Conservation (phyloP, 2,113 vertebrate species). For the Gasterosteus aculeatus region DNA sequence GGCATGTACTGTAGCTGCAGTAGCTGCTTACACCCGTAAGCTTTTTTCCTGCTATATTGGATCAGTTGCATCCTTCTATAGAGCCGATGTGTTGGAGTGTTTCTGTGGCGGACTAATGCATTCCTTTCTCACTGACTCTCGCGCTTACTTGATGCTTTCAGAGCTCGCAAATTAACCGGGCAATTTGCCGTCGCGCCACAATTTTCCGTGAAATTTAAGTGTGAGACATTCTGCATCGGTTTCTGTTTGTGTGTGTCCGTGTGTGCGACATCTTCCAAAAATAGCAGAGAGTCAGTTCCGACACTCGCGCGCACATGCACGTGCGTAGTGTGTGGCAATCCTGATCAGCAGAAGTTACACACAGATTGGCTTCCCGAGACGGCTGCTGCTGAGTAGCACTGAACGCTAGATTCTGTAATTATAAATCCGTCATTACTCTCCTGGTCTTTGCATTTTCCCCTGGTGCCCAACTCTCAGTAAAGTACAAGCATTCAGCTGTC, state of each 20-base stretch:
- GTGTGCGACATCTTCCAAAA: slow-evolving; percentile 11
- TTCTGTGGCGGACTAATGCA: slow-evolving; percentile 17
- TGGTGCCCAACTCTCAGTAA: slow-evolving; percentile 36
- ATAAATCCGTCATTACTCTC: slow-evolving; percentile 79
- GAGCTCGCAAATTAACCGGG: slow-evolving; percentile 42
- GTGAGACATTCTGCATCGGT: slow-evolving; percentile 15
- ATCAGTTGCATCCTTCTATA: slow-evolving; percentile 17
- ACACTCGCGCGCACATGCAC: not conserved
- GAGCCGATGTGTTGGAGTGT: slow-evolving; percentile 1
- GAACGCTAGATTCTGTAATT: slow-evolving; percentile 75
- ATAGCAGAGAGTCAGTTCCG: not conserved
- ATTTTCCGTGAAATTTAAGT: slow-evolving; percentile 21
- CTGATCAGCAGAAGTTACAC: slow-evolving; percentile 74
- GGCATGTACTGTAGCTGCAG: not conserved
- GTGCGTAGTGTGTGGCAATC: slow-evolving; percentile 36
- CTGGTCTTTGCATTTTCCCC: slow-evolving; percentile 52
- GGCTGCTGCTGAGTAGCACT: slow-evolving; percentile 61
- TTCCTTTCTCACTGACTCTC: slow-evolving; percentile 31
- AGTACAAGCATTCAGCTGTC: slow-evolving; percentile 55
- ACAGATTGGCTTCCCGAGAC: slow-evolving; percentile 65
- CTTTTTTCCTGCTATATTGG: slow-evolving; percentile 18
- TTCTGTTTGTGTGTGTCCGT: slow-evolving; percentile 13
- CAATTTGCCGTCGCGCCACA: slow-evolving; percentile 47
- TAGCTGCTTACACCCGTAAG: not conserved
- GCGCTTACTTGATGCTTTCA: slow-evolving; percentile 44